Conservation (phyloP, 2,113 vertebrate species). For the Scomber colias region DNA sequence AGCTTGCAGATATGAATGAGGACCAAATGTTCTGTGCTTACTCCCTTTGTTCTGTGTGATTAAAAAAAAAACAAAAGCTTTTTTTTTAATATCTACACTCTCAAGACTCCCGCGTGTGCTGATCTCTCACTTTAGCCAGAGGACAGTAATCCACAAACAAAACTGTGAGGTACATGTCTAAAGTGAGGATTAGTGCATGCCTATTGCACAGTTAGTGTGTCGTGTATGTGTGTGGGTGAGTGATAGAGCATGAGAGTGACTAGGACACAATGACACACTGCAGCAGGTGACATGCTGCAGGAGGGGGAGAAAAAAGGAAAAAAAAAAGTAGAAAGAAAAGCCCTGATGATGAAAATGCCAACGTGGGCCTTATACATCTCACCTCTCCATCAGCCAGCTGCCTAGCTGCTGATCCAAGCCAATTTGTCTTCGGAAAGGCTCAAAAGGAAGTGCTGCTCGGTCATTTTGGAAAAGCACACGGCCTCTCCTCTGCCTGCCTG, state of each 20-base stretch:
- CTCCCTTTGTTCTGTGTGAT: conserved; percentile 35
- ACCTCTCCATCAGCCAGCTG: conserved; percentile 74
- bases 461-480: conserved; percentile 56
- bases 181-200: conserved; percentile 63
- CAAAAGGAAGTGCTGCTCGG: conserved; percentile 65
- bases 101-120: conserved; percentile 49
- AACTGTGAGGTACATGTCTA: conserved; percentile 42
- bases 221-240: conserved; percentile 46
- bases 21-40: neutral
- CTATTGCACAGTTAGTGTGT: conserved; percentile 25
- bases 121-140: conserved; percentile 61
- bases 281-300: conserved; percentile 61
- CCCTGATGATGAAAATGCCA: conserved; percentile 67
- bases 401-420: conserved; percentile 69
- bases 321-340: conserved; percentile 43
- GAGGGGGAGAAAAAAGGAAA: neutral
- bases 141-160: conserved; percentile 65
- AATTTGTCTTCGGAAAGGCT: conserved; percentile 71
- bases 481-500: conserved; percentile 42
- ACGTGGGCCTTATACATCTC: conserved; percentile 60
- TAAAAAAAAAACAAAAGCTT: conserved; percentile 31
- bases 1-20: neutral
- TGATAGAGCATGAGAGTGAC: conserved; percentile 52
- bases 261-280: conserved; percentile 65
- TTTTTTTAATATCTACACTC: conserved; percentile 63